phyloP scores from a whole-genome alignment of 1,140 invertebrate species.

The Nasonia longicornis region DNA sequence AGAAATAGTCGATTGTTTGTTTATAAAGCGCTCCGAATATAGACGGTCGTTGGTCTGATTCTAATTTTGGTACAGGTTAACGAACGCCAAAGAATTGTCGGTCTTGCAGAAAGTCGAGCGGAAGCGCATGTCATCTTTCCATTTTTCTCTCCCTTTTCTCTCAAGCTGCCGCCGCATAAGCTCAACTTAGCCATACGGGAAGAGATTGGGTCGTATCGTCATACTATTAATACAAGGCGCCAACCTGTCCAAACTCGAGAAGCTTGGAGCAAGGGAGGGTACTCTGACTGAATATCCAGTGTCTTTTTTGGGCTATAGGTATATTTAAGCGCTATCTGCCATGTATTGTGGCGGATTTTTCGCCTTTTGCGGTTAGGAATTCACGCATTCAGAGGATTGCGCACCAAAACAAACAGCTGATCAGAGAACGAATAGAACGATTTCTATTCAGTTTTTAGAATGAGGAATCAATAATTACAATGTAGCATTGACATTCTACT shows the following conservation, averaged over 20 bases:
- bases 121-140: conserved; percentile 7
- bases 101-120: conserved; percentile 50
- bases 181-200: background rate
- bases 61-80: conserved; percentile 56
- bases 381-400: too few species aligned
- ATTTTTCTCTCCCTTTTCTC: conserved; percentile 9
- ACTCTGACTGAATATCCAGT: too few species aligned
- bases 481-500: too few species aligned
- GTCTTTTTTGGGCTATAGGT: too few species aligned
- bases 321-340: too few species aligned
- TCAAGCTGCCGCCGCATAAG: conserved; percentile 22
- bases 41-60: conserved; percentile 54
- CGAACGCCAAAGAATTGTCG: conserved; percentile 51
- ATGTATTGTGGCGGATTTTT: too few species aligned
- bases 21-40: background rate
- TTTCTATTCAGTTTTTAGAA: too few species aligned
- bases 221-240: conserved; percentile 62
- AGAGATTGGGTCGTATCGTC: conserved; percentile 61
- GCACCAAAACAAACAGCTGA: too few species aligned
- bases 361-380: too few species aligned
- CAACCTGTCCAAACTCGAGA: conserved; percentile 49
- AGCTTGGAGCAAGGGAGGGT: background rate
- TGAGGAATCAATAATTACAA: too few species aligned
- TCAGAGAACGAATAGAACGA: too few species aligned
- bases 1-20: background rate